A percentile compares a stretch with the other conserved stretches of the same genome.
Conservation (phyloP, 1,140 invertebrate genomes). For the Oscheius sp. region DNA sequence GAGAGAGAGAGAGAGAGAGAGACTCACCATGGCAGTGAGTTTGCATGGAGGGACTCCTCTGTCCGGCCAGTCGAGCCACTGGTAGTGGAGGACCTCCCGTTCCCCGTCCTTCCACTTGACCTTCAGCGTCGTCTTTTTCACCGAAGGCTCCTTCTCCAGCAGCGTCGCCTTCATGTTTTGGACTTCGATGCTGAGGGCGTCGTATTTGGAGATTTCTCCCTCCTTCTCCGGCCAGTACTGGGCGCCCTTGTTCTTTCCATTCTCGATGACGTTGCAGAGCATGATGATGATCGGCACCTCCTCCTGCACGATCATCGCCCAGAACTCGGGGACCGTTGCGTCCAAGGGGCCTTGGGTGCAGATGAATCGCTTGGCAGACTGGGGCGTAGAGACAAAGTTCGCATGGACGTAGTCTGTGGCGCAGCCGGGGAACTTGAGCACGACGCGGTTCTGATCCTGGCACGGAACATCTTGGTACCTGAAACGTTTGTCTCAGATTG, state of each 20-base stretch:
- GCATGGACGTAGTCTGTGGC: conserved; percentile 32
- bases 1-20: too few species aligned
- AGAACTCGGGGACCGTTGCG: conserved; percentile 63
- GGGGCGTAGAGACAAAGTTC: conserved; percentile 17
- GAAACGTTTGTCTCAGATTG: too few species aligned
- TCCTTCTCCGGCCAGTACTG: conserved; percentile 7
- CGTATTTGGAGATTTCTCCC: neutral
- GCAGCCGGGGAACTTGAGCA: conserved; percentile 11
- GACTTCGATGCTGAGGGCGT: neutral
- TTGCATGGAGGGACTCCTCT: conserved; percentile 28
- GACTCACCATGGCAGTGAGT: conserved; percentile 14
- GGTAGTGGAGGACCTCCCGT: conserved; percentile 11
- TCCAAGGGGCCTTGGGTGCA: conserved; percentile 40
- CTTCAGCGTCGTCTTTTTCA: conserved; percentile 16
- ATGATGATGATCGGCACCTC: conserved; percentile 62
- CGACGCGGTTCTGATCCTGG: conserved; percentile 17
- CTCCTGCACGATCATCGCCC: conserved; percentile 64
- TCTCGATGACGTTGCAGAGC: conserved; percentile 62
- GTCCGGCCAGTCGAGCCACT: conserved; percentile 36
- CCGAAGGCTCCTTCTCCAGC: neutral
- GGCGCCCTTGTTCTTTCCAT: conserved; percentile 34
- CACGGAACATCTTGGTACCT: conserved; percentile 31
- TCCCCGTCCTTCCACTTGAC: too few species aligned
- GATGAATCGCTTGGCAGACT: conserved; percentile 15
- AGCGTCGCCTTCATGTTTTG: neutral